These are phyloP conservation scores for Phasia obesa DNA, from an alignment of 2,888 invertebrate species.

Conservation along the genomic window DNA sequence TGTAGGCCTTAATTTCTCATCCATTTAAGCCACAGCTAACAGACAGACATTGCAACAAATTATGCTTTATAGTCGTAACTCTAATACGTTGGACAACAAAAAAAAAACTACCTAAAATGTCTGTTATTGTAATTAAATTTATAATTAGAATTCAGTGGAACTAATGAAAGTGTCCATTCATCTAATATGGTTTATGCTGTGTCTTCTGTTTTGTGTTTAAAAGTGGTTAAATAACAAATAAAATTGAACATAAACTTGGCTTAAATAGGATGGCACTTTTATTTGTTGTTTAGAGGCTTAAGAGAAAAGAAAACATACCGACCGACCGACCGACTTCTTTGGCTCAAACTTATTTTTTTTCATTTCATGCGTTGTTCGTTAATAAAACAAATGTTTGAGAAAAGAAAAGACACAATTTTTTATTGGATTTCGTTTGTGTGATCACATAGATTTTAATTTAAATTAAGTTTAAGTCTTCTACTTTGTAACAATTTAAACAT, in stretches of 20 bases:
- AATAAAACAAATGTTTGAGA: constrained; percentile 48
- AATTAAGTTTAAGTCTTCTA: constrained; percentile 42
- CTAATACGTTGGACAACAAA: background rate
- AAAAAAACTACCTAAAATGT: constrained; percentile 1
- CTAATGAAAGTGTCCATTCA: constrained; percentile 70
- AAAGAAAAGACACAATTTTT: constrained; percentile 8
- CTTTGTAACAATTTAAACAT: constrained; percentile 48
- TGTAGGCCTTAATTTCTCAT: constrained; percentile 47
- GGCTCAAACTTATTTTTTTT: constrained; percentile 13
- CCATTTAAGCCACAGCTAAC: background rate
- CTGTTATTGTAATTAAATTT: constrained; percentile 43
- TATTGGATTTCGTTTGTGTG: constrained; percentile 6
- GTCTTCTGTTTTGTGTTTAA: constrained; percentile 38
- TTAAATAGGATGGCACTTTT: constrained; percentile 56
- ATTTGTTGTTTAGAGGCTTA: constrained; percentile 44
- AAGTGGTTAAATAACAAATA: constrained; percentile 49
- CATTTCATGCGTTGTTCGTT: constrained; percentile 25
- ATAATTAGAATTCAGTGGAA: constrained; percentile 64
- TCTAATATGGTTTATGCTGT: constrained; percentile 59
- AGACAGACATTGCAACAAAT: constrained; percentile 43
- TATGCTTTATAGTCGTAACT: background rate
- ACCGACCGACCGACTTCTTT: background rate
- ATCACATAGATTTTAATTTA: constrained; percentile 49
- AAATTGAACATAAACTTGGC: constrained; percentile 63
- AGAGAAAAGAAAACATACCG: constrained; percentile 43